Base-by-base conservation (phyloP, 2,888 invertebrate genomes). In the Callimorpha dominula region DNA sequence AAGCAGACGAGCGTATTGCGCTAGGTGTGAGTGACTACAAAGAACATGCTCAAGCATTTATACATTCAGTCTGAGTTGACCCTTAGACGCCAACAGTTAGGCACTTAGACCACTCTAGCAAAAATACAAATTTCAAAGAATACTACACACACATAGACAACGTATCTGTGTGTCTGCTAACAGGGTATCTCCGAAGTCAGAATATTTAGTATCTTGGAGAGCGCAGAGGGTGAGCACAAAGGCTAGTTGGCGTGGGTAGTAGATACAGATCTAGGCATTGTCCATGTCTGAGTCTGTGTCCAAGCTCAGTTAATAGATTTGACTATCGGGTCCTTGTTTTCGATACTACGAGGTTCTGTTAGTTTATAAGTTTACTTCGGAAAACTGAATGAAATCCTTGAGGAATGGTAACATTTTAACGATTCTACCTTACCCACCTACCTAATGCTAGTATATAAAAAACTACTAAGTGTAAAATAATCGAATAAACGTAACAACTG, bases 261-360 rank as follows among this genome's bases (percentile, higher is more conserved):
- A 65, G 88, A 88, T 88, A 86, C 67, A 52, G 73, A 88, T 88
- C 88, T 77, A 78, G 75, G 81, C 78, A 86, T 88, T 88, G 88
- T 88, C 78, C 77, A 79, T 81, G 81, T 77, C 73, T 72, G 77
- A 79, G 73, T 73, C 70, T 73, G 42, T 84, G 77, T 78, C 72
- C 81, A 78, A 75, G 74, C 73, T 80, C 73, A 72, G 81, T 73
- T 85, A 86, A 85, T 87, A 86, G 86, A 87, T 86, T 85, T 85
- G 81, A 79, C 78, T 83, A 83, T 84, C 82, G 73, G 73, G 42
- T 63, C 40, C 65, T 64, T 31, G 43, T 52, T 46, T 54, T 43
- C 62, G 52, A 66, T 72, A 52, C 42, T 60, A 71, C 57, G 40
- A 70, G 49, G 54, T 57, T 43, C 63, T 49, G 60, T 57, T 65